Conservation (phyloP, 2,888 invertebrate species). For the Acrobasis repandana region DNA sequence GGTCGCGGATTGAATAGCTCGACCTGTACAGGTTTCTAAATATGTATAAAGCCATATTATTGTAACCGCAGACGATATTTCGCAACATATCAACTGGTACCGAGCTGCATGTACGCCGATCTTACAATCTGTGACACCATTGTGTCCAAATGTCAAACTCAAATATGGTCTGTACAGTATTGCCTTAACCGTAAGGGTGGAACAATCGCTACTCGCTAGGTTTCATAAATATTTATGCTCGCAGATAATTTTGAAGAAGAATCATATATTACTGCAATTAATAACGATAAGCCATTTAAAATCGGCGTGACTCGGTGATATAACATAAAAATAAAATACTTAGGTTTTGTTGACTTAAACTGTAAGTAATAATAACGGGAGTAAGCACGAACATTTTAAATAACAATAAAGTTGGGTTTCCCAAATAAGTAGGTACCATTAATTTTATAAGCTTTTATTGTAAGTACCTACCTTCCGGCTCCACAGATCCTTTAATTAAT, state of each 20-base stretch:
- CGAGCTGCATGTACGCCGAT: conserved; percentile 21
- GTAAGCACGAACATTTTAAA: too few species aligned
- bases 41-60: conserved; percentile 72
- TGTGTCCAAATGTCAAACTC: conserved; percentile 24
- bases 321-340: not conserved
- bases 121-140: conserved; percentile 25
- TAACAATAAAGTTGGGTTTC: too few species aligned
- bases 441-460: too few species aligned
- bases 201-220: conserved; percentile 9
- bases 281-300: not conserved
- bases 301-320: not conserved
- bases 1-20: conserved; percentile 78
- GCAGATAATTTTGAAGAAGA: conserved; percentile 9
- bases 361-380: not conserved
- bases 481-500: too few species aligned
- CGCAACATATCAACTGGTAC: conserved; percentile 47
- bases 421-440: too few species aligned
- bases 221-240: conserved; percentile 25
- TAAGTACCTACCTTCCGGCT: too few species aligned
- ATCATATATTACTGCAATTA: not conserved
- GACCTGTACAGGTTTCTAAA: conserved; percentile 75
- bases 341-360: not conserved
- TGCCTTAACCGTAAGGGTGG: conserved; percentile 9
- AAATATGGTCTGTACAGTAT: conserved; percentile 18
- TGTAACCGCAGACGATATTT: conserved; percentile 69